Base-by-base conservation (phyloP, 2,888 invertebrate genomes). In the Melinopterus prodromus region DNA sequence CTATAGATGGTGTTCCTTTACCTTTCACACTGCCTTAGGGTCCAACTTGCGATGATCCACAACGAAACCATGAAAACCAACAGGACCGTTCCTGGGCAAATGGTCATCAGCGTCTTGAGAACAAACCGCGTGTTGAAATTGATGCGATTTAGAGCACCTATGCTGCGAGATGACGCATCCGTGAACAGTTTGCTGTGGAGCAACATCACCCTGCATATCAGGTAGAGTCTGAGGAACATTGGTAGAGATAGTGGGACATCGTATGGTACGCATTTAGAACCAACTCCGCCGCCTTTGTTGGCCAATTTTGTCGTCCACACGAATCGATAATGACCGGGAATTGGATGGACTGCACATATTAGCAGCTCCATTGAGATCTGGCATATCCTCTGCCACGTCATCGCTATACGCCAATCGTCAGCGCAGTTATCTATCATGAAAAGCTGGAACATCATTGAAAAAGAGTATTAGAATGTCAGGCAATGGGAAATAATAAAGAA, bases 401-500 rank as follows among this genome's bases (percentile, higher is more conserved):
- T 98, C 87, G 99, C 99, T 91, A 99, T 99, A 89, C 99, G 94
- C 99, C 99, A 99, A 92, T 99, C 99, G 90, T 99, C 99, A 84
- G 99, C 98, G 92, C 99, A 99, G 93, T 99, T 99, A 93, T 99
- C 99, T 92, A 99, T 98, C 96, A 99, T 99, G 93, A 99, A 99
- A 91, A 99, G 94, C 99, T 99, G 93, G 72, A 93, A 92, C 53
- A 53, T 53, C 9, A 82, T 81, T 81, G 82, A 77, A 16, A 35
- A 69, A 72, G 36, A 16, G 72, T n/a, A 15, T 16, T 26, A 26
- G 26, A 26, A 26, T 26, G 26, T 26, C 26, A 3, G 26, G 26
- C 26, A 26, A 26, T 26, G 26, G 26, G 26, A 26, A 26, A 26
- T 26, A 26, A 26, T 26, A 26, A 26, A 26, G 26, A 26, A 26